Evolutionary conservation across 2,888 invertebrate species (phyloP).

Genomic region (Coecobrya sp.): DNA sequence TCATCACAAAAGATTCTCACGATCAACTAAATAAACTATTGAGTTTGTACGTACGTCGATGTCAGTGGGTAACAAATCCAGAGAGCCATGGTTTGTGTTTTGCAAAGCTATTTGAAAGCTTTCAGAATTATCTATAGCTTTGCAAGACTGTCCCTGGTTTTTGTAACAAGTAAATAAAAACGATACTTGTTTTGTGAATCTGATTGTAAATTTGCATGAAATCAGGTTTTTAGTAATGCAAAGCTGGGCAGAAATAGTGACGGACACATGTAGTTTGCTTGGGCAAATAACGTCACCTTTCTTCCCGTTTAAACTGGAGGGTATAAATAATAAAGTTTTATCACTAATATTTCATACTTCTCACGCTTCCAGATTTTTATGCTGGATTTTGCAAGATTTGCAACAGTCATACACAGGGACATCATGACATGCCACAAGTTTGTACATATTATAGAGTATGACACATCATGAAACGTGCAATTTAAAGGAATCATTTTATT

Average conservation of each 20-base stretch:
- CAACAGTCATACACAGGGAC: not conserved
- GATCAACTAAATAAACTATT: not conserved
- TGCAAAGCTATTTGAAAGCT: not conserved
- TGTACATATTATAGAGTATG: too few relatives aligned
- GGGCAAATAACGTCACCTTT: not conserved
- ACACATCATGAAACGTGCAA: too few relatives aligned
- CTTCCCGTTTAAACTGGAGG: not conserved
- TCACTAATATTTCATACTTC: not conserved
- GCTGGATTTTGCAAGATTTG: not conserved
- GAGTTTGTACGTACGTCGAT: not conserved
- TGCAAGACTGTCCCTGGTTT: not conserved
- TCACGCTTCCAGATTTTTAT: not conserved
- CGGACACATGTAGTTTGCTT: too few relatives aligned
- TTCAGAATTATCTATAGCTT: not conserved
- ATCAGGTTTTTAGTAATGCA: not conserved
- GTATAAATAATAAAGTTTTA: not conserved
- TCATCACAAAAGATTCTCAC: not conserved
- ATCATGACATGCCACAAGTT: not conserved
- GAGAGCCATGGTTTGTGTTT: not conserved
- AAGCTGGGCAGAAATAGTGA: not conserved
- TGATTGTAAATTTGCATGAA: not conserved
- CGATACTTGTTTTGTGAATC: not conserved
- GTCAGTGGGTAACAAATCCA: not conserved
- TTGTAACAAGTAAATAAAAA: not conserved
- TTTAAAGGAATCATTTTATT: too few relatives aligned